A percentile compares a stretch with the other conserved stretches of the same genome.
phyloP scores from a whole-genome alignment of 2,888 invertebrate genomes.

The Chirona hameri region DNA sequence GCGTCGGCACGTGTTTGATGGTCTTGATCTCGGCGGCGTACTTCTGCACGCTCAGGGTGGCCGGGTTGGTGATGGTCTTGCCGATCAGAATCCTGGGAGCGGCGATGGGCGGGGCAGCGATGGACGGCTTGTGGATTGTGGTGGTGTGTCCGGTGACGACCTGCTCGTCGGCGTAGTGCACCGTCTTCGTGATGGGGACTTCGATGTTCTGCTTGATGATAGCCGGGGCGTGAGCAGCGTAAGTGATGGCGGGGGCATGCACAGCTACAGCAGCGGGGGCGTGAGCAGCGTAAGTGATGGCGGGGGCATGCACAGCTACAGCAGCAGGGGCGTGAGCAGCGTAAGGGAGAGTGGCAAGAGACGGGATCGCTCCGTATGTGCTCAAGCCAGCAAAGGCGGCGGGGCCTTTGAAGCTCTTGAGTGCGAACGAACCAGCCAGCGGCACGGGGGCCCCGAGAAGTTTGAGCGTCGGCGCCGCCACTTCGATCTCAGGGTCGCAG shows the following conservation, averaged over 20 bases:
- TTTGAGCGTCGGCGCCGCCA: no score
- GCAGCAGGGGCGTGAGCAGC: neutral
- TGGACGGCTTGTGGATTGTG: conserved; percentile 37
- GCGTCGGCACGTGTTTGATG: no score
- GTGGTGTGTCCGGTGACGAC: conserved; percentile 37
- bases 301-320: neutral
- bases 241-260: neutral
- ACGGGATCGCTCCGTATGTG: no score
- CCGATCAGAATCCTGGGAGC: conserved; percentile 36
- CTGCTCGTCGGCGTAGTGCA: conserved; percentile 36
- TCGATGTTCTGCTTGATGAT: conserved; percentile 36
- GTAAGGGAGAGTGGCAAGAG: no score
- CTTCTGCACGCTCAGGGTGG: no score
- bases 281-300: neutral
- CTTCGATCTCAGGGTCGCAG: no score
- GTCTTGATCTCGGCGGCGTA: no score
- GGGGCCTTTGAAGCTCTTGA: no score
- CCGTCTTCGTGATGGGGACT: conserved; percentile 36
- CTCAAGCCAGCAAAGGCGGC: no score
- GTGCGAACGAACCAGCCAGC: no score
- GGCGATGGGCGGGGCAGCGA: conserved; percentile 37
- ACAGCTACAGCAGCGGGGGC: neutral
- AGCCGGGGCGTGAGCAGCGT: conserved; percentile 33
- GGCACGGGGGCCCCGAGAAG: no score
- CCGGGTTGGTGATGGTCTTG: conserved; percentile 34